Evolutionary conservation across 2,797 vertebrate species (phyloP).

Genomic region (Galagoides demidoff): DNA sequence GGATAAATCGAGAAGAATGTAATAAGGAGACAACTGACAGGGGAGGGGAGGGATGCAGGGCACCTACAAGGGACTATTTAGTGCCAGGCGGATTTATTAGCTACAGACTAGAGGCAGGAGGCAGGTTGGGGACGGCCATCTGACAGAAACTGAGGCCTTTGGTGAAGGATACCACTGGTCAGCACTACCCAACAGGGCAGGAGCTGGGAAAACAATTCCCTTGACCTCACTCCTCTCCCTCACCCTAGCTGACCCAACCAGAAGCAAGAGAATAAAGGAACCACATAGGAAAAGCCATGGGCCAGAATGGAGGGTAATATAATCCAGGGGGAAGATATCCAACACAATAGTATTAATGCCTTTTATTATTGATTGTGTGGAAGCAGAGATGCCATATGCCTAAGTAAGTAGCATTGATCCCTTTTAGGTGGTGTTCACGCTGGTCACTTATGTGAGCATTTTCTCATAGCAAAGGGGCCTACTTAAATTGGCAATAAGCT

Average conservation of each 20-base stretch:
- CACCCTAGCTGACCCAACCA: background rate
- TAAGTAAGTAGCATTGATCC: constrained; percentile 17
- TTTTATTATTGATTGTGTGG: constrained; percentile 29
- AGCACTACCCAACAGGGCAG: background rate
- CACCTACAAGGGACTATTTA: background rate
- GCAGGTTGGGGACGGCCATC: background rate
- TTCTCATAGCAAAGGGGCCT: constrained; percentile 26
- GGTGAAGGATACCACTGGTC: background rate
- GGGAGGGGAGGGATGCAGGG: background rate
- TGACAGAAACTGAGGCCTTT: background rate
- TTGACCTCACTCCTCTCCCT: background rate
- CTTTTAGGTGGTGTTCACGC: constrained; percentile 14
- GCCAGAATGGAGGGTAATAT: background rate
- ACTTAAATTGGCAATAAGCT: constrained; percentile 55
- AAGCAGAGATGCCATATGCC: background rate
- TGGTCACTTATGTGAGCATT: constrained; percentile 20
- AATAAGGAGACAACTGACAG: constrained; percentile 32
- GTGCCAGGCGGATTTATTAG: background rate
- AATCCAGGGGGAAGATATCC: background rate
- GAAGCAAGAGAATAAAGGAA: background rate
- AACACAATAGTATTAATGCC: background rate
- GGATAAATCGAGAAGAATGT: constrained; percentile 39
- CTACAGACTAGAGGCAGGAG: background rate
- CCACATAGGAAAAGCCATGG: background rate
- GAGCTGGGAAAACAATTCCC: background rate